Evolutionary conservation across 1,140 invertebrate genomes (phyloP).

Genomic region (Olivierus martensii): DNA sequence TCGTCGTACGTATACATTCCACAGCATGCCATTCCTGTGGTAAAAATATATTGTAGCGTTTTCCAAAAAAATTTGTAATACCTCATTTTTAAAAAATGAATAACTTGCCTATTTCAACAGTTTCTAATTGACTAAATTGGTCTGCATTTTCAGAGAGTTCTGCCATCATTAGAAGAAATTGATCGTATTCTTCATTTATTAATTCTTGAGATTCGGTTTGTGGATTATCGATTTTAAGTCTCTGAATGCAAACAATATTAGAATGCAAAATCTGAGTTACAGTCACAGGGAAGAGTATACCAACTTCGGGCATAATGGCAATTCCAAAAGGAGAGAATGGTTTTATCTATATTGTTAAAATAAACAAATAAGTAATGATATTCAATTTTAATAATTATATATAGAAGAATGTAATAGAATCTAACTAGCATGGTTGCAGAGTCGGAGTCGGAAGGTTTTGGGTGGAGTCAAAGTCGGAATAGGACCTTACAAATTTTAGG

Average conservation of each 20-base stretch:
- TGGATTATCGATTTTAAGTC: constrained; percentile 5
- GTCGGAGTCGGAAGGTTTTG: too few species aligned
- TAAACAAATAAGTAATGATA: too few species aligned
- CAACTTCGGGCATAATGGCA: neutral
- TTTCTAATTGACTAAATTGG: neutral
- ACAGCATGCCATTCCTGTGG: constrained; percentile 34
- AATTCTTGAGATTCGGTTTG: constrained; percentile 3
- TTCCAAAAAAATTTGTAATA: too few species aligned
- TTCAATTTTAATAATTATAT: too few species aligned
- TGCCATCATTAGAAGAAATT: constrained; percentile 8
- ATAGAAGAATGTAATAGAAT: too few species aligned
- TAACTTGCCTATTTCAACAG: neutral
- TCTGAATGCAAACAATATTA: constrained; percentile 4
- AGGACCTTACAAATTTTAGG: too few species aligned
- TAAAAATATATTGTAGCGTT: too few species aligned
- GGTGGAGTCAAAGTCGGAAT: too few species aligned
- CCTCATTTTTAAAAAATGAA: too few species aligned
- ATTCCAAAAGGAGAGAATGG: neutral
- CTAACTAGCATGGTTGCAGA: too few species aligned
- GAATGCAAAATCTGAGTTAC: neutral
- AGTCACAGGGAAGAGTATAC: constrained; percentile 3
- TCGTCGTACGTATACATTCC: constrained; percentile 26
- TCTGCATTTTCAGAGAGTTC: constrained; percentile 3
- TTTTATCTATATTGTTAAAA: too few species aligned
- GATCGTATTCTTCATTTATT: constrained; percentile 1